phyloP scores from a whole-genome alignment of 2,888 invertebrate species.

The Xanthorhoe spadicearia region DNA sequence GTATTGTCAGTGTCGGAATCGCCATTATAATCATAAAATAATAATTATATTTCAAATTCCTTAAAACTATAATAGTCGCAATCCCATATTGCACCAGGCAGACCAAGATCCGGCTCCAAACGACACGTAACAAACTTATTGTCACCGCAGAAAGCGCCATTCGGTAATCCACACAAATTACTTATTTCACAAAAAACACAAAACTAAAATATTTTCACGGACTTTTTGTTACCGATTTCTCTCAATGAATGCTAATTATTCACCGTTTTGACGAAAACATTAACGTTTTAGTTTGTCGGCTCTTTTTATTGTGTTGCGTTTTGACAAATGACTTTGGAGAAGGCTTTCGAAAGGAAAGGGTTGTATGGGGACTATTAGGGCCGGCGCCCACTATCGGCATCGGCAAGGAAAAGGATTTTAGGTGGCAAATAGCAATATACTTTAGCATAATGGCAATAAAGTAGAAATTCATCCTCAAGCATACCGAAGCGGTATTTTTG shows the following conservation, averaged over 20 bases:
- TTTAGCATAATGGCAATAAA: no score
- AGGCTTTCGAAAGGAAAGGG: constrained; percentile 20
- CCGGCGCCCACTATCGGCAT: no score
- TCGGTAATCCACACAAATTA: constrained; percentile 47
- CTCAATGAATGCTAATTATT: constrained; percentile 30
- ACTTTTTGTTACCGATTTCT: constrained; percentile 34
- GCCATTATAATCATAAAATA: no score
- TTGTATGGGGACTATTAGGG: neutral
- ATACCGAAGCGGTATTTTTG: no score
- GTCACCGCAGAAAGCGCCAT: constrained; percentile 44
- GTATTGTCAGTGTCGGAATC: no score
- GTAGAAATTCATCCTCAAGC: no score
- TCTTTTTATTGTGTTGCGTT: constrained; percentile 13
- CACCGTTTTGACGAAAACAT: constrained; percentile 24
- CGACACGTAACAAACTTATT: constrained; percentile 45
- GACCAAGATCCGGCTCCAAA: constrained; percentile 37
- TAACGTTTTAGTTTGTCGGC: constrained; percentile 12
- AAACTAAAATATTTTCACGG: constrained; percentile 20
- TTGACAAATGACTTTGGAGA: constrained; percentile 24
- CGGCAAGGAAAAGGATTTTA: no score
- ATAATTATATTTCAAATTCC: no score
- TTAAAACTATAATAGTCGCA: neutral
- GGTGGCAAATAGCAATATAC: no score
- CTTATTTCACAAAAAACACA: constrained; percentile 39
- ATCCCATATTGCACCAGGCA: neutral